Evolutionary conservation across 2,113 vertebrate genomes (phyloP).

Genomic region (Murina feae): DNA sequence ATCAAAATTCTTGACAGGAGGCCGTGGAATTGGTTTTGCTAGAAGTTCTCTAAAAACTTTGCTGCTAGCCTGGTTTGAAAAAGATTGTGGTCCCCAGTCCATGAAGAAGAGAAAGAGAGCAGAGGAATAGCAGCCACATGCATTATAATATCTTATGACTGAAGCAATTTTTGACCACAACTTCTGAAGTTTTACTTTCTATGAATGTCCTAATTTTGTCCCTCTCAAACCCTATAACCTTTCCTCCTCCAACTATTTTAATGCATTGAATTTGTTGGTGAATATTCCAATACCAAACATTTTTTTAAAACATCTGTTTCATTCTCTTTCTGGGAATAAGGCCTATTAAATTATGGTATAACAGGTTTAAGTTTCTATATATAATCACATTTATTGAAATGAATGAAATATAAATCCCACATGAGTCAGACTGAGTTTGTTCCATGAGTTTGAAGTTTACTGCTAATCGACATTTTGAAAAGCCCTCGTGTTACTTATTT

Average conservation of each 20-base stretch:
- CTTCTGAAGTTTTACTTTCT: not conserved
- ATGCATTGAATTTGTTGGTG: not conserved
- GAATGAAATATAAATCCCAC: not conserved
- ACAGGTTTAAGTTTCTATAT: constrained; percentile 17
- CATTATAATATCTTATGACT: not conserved
- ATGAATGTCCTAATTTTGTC: not conserved
- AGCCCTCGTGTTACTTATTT: not conserved
- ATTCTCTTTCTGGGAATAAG: constrained; percentile 2
- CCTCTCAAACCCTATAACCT: not conserved
- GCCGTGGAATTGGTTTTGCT: not conserved
- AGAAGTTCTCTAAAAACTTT: not conserved
- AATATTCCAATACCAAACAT: not conserved
- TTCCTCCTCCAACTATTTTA: not conserved
- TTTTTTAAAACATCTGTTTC: not conserved
- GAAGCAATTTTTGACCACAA: not conserved
- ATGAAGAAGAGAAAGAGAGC: not conserved
- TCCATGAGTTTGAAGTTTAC: constrained; percentile 10
- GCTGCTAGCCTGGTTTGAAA: not conserved
- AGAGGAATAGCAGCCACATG: not conserved
- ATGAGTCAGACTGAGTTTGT: not conserved
- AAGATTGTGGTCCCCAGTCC: not conserved
- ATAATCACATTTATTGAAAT: constrained; percentile 22
- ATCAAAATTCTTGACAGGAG: not conserved
- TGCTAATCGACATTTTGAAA: constrained; percentile 37
- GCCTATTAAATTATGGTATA: constrained; percentile 12